Conservation (phyloP, 2,113 vertebrate genomes). For the Lepus europaeus region DNA sequence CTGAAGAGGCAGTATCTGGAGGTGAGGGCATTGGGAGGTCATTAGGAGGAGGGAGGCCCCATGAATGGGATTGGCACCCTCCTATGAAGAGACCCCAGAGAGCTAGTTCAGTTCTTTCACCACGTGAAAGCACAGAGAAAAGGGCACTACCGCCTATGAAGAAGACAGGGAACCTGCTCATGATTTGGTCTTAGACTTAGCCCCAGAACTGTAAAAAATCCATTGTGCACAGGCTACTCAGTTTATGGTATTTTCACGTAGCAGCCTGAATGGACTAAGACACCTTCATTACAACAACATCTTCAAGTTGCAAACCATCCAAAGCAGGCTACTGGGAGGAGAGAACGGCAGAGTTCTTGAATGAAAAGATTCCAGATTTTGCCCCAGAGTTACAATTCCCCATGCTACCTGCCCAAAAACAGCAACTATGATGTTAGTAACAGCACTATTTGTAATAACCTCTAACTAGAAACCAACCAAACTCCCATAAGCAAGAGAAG, state of each 20-base stretch:
- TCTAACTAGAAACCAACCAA: constrained; percentile 12
- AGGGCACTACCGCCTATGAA: background rate
- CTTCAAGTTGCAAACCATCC: background rate
- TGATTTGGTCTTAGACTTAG: too few species aligned
- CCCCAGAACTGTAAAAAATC: background rate
- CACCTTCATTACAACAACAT: background rate
- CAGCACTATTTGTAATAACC: background rate
- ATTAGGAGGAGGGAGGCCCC: background rate
- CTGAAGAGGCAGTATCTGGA: background rate
- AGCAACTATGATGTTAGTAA: rapidly evolving
- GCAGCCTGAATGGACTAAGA: background rate
- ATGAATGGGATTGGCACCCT: background rate
- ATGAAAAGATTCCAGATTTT: background rate
- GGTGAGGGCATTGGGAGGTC: background rate
- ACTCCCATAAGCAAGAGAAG: background rate
- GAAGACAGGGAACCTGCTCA: background rate
- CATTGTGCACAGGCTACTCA: background rate
- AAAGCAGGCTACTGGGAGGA: background rate
- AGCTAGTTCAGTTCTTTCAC: background rate
- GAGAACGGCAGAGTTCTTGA: background rate
- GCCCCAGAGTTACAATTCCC: background rate
- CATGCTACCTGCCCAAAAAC: background rate
- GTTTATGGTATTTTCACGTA: background rate
- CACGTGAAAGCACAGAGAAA: background rate
- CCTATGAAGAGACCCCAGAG: background rate